These are phyloP conservation scores for Cyprinodon variegatus DNA, from an alignment of 2,113 vertebrate genomes.

Conservation along the genomic window DNA sequence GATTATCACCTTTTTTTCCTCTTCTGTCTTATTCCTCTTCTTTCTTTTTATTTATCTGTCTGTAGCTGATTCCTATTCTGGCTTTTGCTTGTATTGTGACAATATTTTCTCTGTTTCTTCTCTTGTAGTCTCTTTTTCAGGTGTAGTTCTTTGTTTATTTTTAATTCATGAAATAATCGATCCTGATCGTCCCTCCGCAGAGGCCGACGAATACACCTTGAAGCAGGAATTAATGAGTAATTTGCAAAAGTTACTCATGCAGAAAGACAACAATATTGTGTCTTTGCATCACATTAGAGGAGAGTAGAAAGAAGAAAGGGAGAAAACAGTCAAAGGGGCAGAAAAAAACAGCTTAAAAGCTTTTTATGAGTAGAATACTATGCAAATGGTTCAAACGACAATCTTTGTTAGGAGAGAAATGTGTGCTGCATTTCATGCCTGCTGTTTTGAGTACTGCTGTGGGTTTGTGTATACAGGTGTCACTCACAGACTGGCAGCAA, in stretches of 20 bases:
- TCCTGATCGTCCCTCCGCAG: conserved; percentile 36
- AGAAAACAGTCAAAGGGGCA: neutral
- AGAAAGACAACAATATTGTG: conserved; percentile 32
- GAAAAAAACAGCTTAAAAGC: conserved; percentile 15
- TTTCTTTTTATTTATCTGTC: conserved; percentile 15
- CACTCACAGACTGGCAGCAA: conserved; percentile 22
- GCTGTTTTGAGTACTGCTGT: conserved; percentile 5
- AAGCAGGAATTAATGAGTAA: conserved; percentile 60
- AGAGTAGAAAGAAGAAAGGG: conserved; percentile 7
- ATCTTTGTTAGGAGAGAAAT: conserved; percentile 6
- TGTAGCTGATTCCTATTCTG: conserved; percentile 22
- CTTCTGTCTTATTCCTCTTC: conserved; percentile 18
- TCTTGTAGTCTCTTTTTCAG: conserved; percentile 7
- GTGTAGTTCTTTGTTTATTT: conserved; percentile 33
- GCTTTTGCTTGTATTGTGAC: conserved; percentile 4
- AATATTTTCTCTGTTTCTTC: neutral
- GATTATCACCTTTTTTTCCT: conserved; percentile 27
- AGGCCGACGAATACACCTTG: conserved; percentile 32
- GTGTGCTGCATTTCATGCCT: neutral
- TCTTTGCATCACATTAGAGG: conserved; percentile 4
- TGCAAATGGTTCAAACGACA: conserved; percentile 35
- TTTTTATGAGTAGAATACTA: conserved; percentile 29
- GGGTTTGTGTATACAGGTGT: conserved; percentile 10
- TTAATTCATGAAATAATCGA: conserved; percentile 35
- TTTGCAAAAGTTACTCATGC: conserved; percentile 57